A percentile compares a stretch with the other conserved stretches of the same genome.
phyloP scores from a whole-genome alignment of 1,140 invertebrate species.

The Lysiphlebus fabarum region DNA sequence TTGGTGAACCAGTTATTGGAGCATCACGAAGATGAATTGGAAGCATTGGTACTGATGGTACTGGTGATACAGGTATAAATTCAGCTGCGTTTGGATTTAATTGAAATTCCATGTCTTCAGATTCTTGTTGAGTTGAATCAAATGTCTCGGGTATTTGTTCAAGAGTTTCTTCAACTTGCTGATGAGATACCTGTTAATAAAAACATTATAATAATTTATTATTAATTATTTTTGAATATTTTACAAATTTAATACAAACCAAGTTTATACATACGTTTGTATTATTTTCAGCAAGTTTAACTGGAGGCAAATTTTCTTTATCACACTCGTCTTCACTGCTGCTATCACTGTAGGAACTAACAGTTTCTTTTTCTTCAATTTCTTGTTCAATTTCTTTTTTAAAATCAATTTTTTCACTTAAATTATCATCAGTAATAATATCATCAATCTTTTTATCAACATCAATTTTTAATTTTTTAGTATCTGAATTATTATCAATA shows the following conservation, averaged over 20 bases:
- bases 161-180: no score
- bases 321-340: neutral
- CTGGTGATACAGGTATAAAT: conserved; percentile 62
- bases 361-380: conserved; percentile 22
- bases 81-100: conserved; percentile 72
- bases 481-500: conserved; percentile 5
- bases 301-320: no score
- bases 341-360: conserved; percentile 28
- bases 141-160: no score
- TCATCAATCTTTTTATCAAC: conserved; percentile 4
- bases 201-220: neutral
- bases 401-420: conserved; percentile 17
- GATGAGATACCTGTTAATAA: neutral
- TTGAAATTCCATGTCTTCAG: conserved; percentile 64
- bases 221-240: neutral
- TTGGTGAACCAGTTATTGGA: neutral
- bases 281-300: no score
- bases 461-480: conserved; percentile 7
- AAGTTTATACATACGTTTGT: no score
- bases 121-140: no score
- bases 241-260: no score
- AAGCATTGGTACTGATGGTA: conserved; percentile 36
- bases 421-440: neutral
- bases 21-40: conserved; percentile 31
- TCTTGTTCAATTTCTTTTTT: conserved; percentile 17